These are phyloP conservation scores for Pteropus alecto DNA, from an alignment of 2,113 vertebrate species.

Conservation along the genomic window DNA sequence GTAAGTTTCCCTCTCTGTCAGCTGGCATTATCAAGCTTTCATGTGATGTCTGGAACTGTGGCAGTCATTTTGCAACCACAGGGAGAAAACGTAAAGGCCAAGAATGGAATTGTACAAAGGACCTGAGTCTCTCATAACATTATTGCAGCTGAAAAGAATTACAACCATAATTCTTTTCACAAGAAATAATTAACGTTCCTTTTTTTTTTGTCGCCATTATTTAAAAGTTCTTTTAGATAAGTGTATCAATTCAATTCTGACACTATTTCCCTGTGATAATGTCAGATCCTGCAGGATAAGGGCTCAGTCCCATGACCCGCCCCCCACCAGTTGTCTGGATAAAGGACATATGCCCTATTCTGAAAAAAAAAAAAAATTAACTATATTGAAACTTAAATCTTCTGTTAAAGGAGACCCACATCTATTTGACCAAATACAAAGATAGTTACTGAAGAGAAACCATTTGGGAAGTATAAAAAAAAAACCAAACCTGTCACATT, in stretches of 20 bases:
- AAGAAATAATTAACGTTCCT: not conserved
- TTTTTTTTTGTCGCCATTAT: not conserved
- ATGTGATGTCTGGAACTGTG: not conserved
- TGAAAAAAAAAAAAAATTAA: not conserved
- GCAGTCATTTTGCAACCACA: not conserved
- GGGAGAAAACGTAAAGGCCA: not conserved
- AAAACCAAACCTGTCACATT: not conserved
- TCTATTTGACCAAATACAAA: slow-evolving; percentile 24
- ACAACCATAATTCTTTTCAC: not conserved
- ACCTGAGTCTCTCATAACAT: not conserved
- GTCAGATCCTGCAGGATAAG: not conserved
- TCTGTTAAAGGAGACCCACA: not conserved
- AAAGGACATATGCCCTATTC: not conserved
- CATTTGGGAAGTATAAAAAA: not conserved
- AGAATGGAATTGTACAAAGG: not conserved
- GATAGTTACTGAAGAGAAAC: not conserved
- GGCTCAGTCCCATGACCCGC: not conserved
- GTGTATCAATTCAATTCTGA: not conserved
- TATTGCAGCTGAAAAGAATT: not conserved
- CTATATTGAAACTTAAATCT: slow-evolving; percentile 26
- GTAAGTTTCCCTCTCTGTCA: not conserved
- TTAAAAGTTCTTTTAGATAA: not conserved
- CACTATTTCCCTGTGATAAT: not conserved
- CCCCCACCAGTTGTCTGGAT: not conserved
- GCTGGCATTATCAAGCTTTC: not conserved